These are phyloP conservation scores for Upupa epops DNA, from an alignment of 2,113 vertebrate genomes.

Conservation along the genomic window DNA sequence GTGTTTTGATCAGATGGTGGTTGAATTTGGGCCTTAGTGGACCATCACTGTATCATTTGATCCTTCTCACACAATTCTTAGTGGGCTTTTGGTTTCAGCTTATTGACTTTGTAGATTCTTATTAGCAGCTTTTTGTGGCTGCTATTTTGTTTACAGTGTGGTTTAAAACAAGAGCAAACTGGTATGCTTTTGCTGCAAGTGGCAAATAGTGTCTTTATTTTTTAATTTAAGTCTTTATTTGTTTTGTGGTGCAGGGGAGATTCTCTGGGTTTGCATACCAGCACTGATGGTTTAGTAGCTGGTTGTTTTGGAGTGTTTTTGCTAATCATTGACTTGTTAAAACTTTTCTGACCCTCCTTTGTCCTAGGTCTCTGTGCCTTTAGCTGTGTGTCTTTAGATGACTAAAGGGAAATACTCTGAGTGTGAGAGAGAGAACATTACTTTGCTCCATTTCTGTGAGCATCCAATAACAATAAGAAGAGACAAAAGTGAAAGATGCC, in stretches of 20 bases:
- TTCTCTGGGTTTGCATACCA: background rate
- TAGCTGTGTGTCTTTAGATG: background rate
- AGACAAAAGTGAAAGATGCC: background rate
- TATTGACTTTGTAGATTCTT: background rate
- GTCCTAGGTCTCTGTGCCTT: background rate
- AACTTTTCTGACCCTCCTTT: background rate
- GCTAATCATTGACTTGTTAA: background rate
- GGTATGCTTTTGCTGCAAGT: background rate
- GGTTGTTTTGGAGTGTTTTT: rapidly evolving
- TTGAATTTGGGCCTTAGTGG: background rate
- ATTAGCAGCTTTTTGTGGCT: background rate
- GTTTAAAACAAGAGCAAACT: background rate
- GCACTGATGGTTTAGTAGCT: background rate
- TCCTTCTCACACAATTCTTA: background rate
- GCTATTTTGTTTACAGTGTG: background rate
- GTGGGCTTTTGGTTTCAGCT: background rate
- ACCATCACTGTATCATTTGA: background rate
- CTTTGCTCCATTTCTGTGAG: background rate
- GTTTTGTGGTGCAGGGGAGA: background rate
- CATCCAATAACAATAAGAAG: background rate
- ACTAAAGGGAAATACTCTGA: background rate
- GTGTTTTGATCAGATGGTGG: background rate
- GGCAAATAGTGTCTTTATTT: background rate
- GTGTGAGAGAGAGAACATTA: background rate
- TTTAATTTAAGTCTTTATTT: background rate